A percentile compares a stretch with the other conserved stretches of the same genome.
Conservation (phyloP, 53 echinoderm and acorn worm species). For the Hippasteria phrygiana region DNA sequence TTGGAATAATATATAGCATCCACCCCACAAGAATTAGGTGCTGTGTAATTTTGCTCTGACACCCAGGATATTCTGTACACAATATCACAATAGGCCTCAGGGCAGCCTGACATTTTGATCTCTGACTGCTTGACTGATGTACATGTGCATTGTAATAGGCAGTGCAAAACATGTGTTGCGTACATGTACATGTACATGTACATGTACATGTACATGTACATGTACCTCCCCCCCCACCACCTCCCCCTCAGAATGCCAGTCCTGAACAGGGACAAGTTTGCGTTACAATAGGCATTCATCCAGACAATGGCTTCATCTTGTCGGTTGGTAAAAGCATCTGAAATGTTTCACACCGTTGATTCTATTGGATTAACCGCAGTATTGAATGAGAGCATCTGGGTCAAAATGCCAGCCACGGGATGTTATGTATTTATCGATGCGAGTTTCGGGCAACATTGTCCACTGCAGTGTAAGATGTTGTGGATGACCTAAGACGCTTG, state of each 20-base stretch:
- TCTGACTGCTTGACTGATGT: not conserved
- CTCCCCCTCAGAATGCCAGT: not conserved
- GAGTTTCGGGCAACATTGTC: not conserved
- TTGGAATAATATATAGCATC: no score
- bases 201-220: not conserved
- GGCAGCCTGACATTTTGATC: no score
- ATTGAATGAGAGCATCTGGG: not conserved
- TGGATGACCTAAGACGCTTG: not conserved
- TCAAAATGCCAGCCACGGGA: not conserved
- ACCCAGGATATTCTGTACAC: no score
- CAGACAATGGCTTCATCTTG: not conserved
- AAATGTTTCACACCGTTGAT: not conserved
- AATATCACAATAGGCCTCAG: no score
- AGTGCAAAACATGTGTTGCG: no score
- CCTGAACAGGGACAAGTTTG: not conserved
- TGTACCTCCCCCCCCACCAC: no score
- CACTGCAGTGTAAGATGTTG: not conserved
- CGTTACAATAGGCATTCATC: not conserved
- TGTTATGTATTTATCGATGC: not conserved
- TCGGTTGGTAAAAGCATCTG: not conserved
- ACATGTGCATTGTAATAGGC: no score
- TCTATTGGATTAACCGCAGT: not conserved
- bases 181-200: slow-evolving; percentile 25
- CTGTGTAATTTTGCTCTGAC: no score
- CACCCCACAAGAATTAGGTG: no score